Evolutionary conservation across 2,888 invertebrate genomes (phyloP), one percentile per base, ranked within the genome.

Genomic region (Ochropleura plecta): DNA sequence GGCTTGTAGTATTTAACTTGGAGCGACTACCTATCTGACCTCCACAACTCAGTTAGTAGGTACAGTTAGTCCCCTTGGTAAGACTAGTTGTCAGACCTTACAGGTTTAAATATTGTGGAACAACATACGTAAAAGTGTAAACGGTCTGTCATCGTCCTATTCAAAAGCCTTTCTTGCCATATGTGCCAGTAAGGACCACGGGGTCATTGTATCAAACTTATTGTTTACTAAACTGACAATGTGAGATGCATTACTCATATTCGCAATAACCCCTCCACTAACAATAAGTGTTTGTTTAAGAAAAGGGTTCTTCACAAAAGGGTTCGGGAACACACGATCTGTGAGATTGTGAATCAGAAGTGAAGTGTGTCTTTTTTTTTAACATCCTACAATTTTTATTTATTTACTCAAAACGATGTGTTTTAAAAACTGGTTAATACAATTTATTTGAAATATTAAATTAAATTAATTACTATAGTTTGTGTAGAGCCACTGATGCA

Each of bases 261-360:
- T 84, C 75, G 70, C 84, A 60, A 70, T 67, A 84, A 84, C 84
- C 82, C 84, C 73, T 68, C n/a, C 18, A 44, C 53, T 42, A 40
- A 67, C 69, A 60, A 57, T 70, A 60, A 79, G 72, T 83, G 82
- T 83, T 75, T 74, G 73, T 70, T 79, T 69, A 69, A 79, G 83
- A 79, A 73, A 75, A 83, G 82, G 84, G 84, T 73, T 51, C 63
- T 67, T 59, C 49, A 80, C 67, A 67, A 67, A 59, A 55, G 62
- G 70, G 57, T 51, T 10, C 42, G 30, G 46, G 62, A 55, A 71
- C 42, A 65, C 57, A 53, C 48, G 12, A n/a, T 20, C 18, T 53
- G 40, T 18, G 40, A 57, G 12, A n/a, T 18, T 64, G 57, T 46
- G 55, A 51, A 79, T 64, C 51, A 67, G 75, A 30, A 51, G 57